These are phyloP conservation scores for Dendronephthya gigantea DNA, from an alignment of 64 coral and sea anemone genomes.

Conservation along the genomic window DNA sequence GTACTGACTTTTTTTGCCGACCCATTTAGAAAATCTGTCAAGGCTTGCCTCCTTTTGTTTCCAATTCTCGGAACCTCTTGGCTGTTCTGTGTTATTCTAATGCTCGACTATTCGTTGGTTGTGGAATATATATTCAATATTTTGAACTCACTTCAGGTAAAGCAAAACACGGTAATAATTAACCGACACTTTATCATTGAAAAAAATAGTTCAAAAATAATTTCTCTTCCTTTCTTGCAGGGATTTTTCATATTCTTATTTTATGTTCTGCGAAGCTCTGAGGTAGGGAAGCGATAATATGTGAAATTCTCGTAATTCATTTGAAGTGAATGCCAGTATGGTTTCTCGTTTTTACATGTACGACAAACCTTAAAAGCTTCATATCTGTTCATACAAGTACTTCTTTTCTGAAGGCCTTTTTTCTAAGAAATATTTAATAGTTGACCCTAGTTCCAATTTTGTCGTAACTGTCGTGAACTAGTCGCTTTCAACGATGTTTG, in stretches of 20 bases:
- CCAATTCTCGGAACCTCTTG: constrained; percentile 46
- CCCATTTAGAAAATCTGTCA: constrained; percentile 22
- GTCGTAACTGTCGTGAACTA: too few relatives aligned
- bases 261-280: neutral
- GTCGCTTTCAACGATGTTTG: too few relatives aligned
- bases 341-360: too few relatives aligned
- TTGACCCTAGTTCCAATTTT: too few relatives aligned
- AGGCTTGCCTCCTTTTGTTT: constrained; percentile 47
- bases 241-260: constrained; percentile 1
- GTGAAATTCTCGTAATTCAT: neutral
- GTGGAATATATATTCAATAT: constrained; percentile 47
- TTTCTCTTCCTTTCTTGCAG: neutral
- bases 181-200: too few relatives aligned
- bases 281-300: neutral
- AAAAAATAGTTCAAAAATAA: neutral
- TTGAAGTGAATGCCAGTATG: too few relatives aligned
- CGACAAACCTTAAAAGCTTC: too few relatives aligned
- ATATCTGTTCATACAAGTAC: too few relatives aligned
- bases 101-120: constrained; percentile 14
- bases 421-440: too few relatives aligned
- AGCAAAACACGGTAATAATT: neutral
- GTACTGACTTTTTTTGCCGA: neutral
- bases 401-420: too few relatives aligned
- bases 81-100: constrained; percentile 30
- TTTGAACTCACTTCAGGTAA: constrained; percentile 40